phyloP scores from a whole-genome alignment of 2,797 vertebrate species.

The Anolis apletophallus region DNA sequence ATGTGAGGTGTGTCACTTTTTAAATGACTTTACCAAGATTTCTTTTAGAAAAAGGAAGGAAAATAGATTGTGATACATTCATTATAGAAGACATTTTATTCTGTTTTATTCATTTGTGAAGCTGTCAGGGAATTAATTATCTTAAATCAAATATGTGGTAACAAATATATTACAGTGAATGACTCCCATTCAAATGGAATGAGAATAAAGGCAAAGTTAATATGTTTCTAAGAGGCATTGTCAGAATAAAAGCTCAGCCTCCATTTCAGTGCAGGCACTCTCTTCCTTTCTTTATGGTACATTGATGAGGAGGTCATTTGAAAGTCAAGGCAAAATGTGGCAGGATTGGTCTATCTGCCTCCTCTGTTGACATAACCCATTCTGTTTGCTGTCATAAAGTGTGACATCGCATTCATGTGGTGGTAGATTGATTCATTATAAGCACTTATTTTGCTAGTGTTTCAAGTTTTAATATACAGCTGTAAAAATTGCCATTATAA shows the following conservation, averaged over 20 bases:
- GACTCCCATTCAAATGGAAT: neutral
- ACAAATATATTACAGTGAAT: constrained; percentile 34
- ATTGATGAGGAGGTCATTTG: neutral
- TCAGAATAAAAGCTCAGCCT: constrained; percentile 17
- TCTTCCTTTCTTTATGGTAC: neutral
- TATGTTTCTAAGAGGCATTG: neutral
- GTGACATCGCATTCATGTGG: neutral
- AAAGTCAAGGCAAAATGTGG: neutral
- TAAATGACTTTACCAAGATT: neutral
- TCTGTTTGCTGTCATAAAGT: neutral
- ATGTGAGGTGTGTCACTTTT: neutral
- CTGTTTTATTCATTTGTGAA: constrained; percentile 20
- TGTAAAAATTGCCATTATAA: neutral
- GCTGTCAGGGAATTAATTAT: constrained; percentile 37
- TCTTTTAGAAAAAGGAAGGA: neutral
- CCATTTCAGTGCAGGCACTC: neutral
- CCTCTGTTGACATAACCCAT: neutral
- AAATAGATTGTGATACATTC: neutral
- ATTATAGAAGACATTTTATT: neutral
- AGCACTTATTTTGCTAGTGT: neutral
- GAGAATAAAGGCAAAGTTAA: neutral
- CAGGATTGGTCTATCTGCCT: neutral
- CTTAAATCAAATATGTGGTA: constrained; percentile 24
- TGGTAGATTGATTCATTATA: neutral
- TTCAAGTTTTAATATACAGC: neutral